Conservation (phyloP, 2,113 vertebrate genomes). For the Cyanoderma ruficeps region DNA sequence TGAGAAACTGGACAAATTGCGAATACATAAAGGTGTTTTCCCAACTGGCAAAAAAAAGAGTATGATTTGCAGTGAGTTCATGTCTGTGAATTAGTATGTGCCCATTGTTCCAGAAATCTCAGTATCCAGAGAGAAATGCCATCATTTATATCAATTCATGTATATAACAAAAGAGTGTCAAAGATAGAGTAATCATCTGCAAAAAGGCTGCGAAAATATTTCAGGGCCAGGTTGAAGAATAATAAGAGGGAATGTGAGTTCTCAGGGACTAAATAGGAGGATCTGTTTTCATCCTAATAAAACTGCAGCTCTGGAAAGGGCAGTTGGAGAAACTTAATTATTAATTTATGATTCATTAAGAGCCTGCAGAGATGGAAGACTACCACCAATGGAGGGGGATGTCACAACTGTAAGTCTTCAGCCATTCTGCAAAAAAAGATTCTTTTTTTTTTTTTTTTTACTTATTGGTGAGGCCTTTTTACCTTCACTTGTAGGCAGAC, state of each 20-base stretch:
- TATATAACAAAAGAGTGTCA: background rate
- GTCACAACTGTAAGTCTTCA: background rate
- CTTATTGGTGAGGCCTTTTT: background rate
- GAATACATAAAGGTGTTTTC: background rate
- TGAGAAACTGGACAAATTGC: background rate
- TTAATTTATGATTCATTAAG: background rate
- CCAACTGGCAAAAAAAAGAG: background rate
- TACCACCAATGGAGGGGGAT: background rate
- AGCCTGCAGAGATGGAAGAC: background rate
- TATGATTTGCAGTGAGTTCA: background rate
- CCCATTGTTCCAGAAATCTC: background rate
- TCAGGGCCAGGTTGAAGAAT: background rate
- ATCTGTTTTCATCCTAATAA: background rate
- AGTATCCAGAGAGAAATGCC: background rate
- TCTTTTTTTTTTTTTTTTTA: too few relatives aligned
- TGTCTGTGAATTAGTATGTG: background rate
- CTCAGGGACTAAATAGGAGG: background rate
- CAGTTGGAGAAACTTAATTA: background rate
- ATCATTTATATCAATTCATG: background rate
- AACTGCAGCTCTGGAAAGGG: background rate
- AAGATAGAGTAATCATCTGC: background rate
- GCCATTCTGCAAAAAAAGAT: background rate
- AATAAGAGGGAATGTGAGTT: background rate
- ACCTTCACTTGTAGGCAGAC: background rate
- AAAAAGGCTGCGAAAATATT: background rate